Percentiles rank a stretch among this genome's conserved stretches.
phyloP scores from a whole-genome alignment of 64 coral and sea anemone species.

The Astreopora myriophthalma region DNA sequence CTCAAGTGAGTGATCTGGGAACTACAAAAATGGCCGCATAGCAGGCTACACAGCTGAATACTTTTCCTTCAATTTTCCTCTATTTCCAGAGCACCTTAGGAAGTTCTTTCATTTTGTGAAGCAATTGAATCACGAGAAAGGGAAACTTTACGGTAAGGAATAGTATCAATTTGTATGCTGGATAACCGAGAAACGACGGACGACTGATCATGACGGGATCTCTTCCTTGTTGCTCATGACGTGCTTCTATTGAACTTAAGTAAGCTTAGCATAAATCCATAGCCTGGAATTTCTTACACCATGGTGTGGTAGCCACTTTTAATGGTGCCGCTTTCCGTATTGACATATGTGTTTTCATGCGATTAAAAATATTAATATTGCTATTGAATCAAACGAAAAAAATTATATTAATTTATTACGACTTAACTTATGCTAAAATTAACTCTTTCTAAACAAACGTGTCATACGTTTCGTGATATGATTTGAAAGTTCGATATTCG shows the following conservation, averaged over 20 bases:
- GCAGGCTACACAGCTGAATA: background rate
- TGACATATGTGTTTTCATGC: background rate
- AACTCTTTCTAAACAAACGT: too few species aligned
- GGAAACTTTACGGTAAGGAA: background rate
- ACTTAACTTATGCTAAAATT: too few species aligned
- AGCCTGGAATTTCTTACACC: background rate
- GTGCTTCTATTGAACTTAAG: too few species aligned
- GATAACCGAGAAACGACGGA: background rate
- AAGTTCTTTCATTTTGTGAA: background rate
- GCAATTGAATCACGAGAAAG: background rate
- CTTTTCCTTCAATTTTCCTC: background rate
- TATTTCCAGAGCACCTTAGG: background rate
- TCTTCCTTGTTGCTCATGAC: too few species aligned
- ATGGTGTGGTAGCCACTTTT: background rate
- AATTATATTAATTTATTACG: too few species aligned
- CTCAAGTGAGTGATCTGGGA: background rate
- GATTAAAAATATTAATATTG: too few species aligned
- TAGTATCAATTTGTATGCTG: background rate
- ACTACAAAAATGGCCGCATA: constrained; percentile 22
- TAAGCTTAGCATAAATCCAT: background rate
- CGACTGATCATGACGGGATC: too few species aligned
- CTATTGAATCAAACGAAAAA: too few species aligned
- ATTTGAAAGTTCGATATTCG: background rate
- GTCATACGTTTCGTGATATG: too few species aligned
- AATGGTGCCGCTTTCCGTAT: background rate